phyloP scores from a whole-genome alignment of 2,888 invertebrate genomes.

The Chrysotoxum bicinctum region DNA sequence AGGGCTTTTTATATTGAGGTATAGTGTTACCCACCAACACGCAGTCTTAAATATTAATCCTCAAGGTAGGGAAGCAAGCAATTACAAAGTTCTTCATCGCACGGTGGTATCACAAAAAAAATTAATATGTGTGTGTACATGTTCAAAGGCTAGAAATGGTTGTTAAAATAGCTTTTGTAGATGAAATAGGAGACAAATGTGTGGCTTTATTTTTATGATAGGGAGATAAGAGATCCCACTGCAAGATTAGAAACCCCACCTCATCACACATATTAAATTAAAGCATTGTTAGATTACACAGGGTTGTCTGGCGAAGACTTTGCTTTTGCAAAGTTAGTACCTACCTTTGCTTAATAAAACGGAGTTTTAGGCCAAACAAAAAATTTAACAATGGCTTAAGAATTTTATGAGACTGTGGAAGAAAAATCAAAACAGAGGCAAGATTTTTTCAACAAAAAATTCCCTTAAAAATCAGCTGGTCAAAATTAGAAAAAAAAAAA shows the following conservation, averaged over 20 bases:
- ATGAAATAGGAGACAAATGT: background rate
- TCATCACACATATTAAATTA: background rate
- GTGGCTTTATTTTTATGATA: background rate
- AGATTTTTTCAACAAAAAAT: too few relatives aligned
- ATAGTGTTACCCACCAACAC: conserved; percentile 10
- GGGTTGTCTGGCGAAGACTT: too few relatives aligned
- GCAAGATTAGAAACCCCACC: background rate
- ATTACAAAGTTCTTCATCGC: conserved; percentile 26
- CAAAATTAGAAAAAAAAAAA: too few relatives aligned
- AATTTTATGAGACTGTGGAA: too few relatives aligned
- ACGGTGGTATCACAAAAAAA: conserved; percentile 10
- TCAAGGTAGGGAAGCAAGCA: conserved; percentile 23
- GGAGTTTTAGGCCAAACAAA: too few relatives aligned
- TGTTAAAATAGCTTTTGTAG: background rate
- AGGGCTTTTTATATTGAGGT: conserved; percentile 5
- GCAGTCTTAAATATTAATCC: conserved; percentile 5
- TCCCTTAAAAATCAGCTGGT: too few relatives aligned
- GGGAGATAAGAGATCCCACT: background rate
- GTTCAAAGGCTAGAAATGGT: background rate
- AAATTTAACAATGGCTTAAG: too few relatives aligned
- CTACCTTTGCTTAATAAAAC: too few relatives aligned
- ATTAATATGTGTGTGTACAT: background rate
- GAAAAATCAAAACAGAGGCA: too few relatives aligned
- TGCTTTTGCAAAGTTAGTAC: too few relatives aligned
- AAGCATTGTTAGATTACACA: background rate